Evolutionary conservation across 2,797 vertebrate species (phyloP).

Genomic region (Eospalax fontanierii): DNA sequence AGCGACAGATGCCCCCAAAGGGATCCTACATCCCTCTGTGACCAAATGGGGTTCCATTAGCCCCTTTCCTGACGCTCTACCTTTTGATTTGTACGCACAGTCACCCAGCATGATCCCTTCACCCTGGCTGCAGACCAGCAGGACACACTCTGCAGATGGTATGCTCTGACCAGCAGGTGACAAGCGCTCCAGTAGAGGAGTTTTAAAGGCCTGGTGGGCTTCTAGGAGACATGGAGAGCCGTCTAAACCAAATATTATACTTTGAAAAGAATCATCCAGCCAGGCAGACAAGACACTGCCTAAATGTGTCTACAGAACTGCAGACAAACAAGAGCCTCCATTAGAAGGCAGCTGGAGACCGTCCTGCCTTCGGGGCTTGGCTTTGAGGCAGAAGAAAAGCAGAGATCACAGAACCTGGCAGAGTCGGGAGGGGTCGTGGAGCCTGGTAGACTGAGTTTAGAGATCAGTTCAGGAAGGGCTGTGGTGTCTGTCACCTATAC

Average conservation of each 20-base stretch:
- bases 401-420: neutral
- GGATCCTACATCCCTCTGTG: neutral
- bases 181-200: neutral
- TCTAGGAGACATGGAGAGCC: neutral
- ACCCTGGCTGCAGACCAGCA: neutral
- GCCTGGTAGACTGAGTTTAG: neutral
- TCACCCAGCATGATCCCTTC: neutral
- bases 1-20: neutral
- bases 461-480: neutral
- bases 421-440: neutral
- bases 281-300: neutral
- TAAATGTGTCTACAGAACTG: neutral
- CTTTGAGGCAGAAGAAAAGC: neutral
- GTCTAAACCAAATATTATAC: neutral
- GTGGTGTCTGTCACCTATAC: neutral
- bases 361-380: neutral
- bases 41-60: neutral
- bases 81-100: neutral
- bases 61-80: neutral
- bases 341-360: neutral
- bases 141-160: neutral
- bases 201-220: neutral
- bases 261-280: constrained; percentile 22
- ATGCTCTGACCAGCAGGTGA: neutral
- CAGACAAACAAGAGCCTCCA: neutral